These are phyloP conservation scores for Batillaria attramentaria DNA, from an alignment of 1,140 invertebrate species.

Conservation along the genomic window DNA sequence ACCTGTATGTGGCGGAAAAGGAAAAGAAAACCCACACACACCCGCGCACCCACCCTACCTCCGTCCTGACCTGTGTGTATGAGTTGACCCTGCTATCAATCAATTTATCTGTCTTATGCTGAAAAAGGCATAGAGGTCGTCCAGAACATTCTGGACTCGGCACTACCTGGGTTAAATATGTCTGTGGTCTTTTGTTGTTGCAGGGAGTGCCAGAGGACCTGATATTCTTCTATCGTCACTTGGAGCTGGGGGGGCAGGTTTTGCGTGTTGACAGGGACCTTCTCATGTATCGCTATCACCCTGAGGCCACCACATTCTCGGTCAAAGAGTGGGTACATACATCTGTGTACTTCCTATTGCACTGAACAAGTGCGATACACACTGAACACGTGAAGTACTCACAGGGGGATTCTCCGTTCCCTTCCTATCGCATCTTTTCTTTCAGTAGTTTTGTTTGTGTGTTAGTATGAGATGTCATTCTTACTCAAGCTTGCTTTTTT, in stretches of 20 bases:
- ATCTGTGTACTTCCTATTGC: background rate
- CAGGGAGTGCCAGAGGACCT: constrained; percentile 84
- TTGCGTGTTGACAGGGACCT: constrained; percentile 77
- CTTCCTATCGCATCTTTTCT: background rate
- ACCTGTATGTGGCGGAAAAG: too few relatives aligned
- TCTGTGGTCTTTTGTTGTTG: constrained; percentile 31
- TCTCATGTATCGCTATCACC: constrained; percentile 82
- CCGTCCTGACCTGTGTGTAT: too few relatives aligned
- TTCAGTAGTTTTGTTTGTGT: too few relatives aligned
- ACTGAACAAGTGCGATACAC: too few relatives aligned
- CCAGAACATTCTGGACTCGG: background rate
- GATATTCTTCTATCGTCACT: constrained; percentile 83
- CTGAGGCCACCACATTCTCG: constrained; percentile 79
- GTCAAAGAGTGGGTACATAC: constrained; percentile 74
- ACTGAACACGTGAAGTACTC: too few relatives aligned
- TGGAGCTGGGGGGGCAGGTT: constrained; percentile 75
- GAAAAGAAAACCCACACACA: too few relatives aligned
- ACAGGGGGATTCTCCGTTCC: too few relatives aligned
- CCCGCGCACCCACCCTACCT: too few relatives aligned
- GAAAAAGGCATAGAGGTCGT: background rate
- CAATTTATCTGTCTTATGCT: background rate
- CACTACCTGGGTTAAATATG: background rate
- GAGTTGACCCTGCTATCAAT: background rate
- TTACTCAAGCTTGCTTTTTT: too few relatives aligned
- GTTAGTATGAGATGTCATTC: too few relatives aligned